A percentile compares a stretch with the other conserved stretches of the same genome.
These are phyloP conservation scores for Montipora sp. DNA, from an alignment of 64 coral and sea anemone genomes.

Conservation along the genomic window DNA sequence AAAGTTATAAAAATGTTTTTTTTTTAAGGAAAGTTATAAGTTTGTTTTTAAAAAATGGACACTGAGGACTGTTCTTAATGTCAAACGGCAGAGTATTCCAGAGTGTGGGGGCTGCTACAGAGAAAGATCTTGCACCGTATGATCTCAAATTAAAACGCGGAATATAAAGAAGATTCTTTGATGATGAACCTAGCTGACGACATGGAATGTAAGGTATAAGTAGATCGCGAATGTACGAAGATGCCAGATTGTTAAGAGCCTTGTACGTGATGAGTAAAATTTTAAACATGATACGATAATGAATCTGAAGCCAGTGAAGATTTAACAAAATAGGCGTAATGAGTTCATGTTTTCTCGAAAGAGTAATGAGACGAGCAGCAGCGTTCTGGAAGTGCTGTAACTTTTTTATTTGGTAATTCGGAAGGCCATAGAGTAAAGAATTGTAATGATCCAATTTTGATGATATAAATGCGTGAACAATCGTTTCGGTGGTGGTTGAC, in stretches of 20 bases:
- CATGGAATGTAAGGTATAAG: not conserved
- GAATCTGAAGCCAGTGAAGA: too few relatives aligned
- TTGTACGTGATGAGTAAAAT: conserved; percentile 64
- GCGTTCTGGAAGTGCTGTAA: too few relatives aligned
- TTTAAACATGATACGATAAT: conserved; percentile 52
- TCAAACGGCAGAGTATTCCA: conserved; percentile 43
- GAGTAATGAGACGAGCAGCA: too few relatives aligned
- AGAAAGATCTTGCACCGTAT: conserved; percentile 20
- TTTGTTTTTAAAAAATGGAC: conserved; percentile 20
- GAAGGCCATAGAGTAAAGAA: conserved; percentile 36
- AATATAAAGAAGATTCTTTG: conserved; percentile 6
- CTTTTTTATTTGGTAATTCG: too few relatives aligned
- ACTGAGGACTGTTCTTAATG: not conserved
- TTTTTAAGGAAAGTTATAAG: conserved; percentile 8
- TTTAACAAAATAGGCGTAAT: too few relatives aligned
- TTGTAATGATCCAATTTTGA: conserved; percentile 67
- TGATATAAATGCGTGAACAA: conserved; percentile 56
- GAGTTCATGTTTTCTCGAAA: too few relatives aligned
- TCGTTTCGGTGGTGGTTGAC: conserved; percentile 13
- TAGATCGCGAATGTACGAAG: conserved; percentile 6
- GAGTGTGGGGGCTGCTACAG: conserved; percentile 26
- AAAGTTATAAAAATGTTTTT: not conserved
- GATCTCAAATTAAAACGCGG: not conserved
- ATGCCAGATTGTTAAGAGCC: conserved; percentile 33
- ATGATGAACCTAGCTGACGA: conserved; percentile 19